Conservation (phyloP, 2,113 vertebrate genomes). For the Crocuta crocuta region DNA sequence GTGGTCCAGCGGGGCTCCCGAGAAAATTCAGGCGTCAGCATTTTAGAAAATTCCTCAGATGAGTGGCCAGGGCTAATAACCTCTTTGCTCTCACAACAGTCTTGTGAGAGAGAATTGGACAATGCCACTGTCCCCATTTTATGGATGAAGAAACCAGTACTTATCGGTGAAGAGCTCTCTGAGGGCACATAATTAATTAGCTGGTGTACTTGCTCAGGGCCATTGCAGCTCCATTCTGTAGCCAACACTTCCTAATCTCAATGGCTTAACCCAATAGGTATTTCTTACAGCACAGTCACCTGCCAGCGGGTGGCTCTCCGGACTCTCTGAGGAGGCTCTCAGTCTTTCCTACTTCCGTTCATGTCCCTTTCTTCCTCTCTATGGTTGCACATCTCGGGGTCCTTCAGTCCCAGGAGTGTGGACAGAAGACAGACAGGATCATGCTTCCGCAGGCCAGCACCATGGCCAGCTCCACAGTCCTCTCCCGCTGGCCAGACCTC, state of each 20-base stretch:
- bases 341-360: neutral
- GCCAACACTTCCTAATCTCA: neutral
- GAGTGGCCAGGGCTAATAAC: too few relatives aligned
- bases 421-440: accelerated
- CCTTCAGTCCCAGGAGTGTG: neutral
- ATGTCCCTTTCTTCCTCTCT: neutral
- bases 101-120: neutral
- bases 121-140: neutral
- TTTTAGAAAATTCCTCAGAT: neutral
- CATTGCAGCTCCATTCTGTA: neutral
- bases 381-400: neutral
- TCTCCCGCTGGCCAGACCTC: neutral
- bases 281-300: neutral
- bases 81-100: neutral
- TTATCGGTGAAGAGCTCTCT: neutral
- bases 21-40: neutral
- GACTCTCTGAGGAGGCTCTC: too few relatives aligned
- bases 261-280: accelerated
- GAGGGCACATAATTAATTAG: too few relatives aligned
- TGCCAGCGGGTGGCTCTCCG: neutral
- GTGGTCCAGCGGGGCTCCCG: accelerated
- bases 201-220: neutral
- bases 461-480: accelerated
- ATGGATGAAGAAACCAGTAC: neutral
- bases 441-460: accelerated